phyloP scores from a whole-genome alignment of 1,140 invertebrate species.

The Heliconius himera region DNA sequence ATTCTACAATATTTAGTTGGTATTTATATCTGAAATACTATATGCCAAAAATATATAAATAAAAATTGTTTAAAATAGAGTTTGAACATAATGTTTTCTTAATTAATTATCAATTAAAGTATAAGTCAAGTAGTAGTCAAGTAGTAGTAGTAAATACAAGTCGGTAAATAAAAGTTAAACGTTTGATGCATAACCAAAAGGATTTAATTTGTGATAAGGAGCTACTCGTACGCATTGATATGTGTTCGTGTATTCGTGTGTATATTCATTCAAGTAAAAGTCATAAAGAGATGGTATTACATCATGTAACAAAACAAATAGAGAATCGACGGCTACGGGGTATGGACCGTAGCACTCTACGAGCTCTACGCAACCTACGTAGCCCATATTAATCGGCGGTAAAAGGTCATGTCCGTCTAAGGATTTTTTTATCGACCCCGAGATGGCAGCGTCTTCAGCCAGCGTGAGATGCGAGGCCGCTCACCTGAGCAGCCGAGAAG shows the following conservation, averaged over 20 bases:
- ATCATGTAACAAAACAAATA: slow-evolving; percentile 31
- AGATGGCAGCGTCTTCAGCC: slow-evolving; percentile 66
- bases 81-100: background rate
- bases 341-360: slow-evolving; percentile 45
- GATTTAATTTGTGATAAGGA: background rate
- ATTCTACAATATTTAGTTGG: no score
- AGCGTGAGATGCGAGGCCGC: slow-evolving; percentile 69
- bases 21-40: background rate
- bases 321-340: slow-evolving; percentile 5
- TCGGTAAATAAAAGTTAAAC: background rate
- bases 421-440: slow-evolving; percentile 70
- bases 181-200: background rate
- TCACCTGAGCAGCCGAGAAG: slow-evolving; percentile 72
- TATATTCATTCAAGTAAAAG: slow-evolving; percentile 15
- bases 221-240: background rate
- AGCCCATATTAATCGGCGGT: slow-evolving; percentile 35
- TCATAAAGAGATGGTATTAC: slow-evolving; percentile 9
- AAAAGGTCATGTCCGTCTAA: slow-evolving; percentile 43
- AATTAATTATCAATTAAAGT: background rate
- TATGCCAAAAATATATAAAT: background rate
- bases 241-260: background rate
- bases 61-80: background rate
- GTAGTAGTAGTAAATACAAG: no score
- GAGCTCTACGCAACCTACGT: slow-evolving; percentile 41
- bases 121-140: no score